Conservation (phyloP, 2,888 invertebrate species). For the Hydraecia micacea region DNA sequence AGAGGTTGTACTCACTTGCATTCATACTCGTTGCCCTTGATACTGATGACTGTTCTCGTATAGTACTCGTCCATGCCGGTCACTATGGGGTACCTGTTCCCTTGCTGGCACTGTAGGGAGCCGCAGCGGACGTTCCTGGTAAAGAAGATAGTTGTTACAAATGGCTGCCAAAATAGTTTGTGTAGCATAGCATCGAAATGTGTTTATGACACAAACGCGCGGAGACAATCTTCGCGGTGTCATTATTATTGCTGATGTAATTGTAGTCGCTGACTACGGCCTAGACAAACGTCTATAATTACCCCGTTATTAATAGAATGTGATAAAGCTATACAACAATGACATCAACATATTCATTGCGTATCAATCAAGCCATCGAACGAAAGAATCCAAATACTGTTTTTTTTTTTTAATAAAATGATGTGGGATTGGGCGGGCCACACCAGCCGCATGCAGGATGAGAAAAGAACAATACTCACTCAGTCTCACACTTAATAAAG, state of each 20-base stretch:
- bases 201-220: not conserved
- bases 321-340: not conserved
- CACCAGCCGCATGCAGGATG: no score
- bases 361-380: not conserved
- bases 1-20: constrained; percentile 96
- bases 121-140: constrained; percentile 97
- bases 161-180: not conserved
- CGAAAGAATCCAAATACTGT: not conserved
- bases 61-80: constrained; percentile 95
- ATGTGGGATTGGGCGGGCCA: no score
- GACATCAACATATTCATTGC: not conserved
- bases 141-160: not conserved
- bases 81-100: constrained; percentile 95
- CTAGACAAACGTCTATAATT: no score
- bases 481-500: constrained; percentile 96
- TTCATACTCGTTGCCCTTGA: constrained; percentile 96
- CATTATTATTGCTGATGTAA: not conserved
- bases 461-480: constrained; percentile 90
- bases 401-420: no score
- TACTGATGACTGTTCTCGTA: constrained; percentile 96
- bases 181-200: not conserved
- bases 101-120: constrained; percentile 97
- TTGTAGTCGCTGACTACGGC: not conserved
- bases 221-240: no score
- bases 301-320: not conserved